Base-by-base conservation (phyloP, 1,140 invertebrate genomes). In the Camponotus vicinus region DNA sequence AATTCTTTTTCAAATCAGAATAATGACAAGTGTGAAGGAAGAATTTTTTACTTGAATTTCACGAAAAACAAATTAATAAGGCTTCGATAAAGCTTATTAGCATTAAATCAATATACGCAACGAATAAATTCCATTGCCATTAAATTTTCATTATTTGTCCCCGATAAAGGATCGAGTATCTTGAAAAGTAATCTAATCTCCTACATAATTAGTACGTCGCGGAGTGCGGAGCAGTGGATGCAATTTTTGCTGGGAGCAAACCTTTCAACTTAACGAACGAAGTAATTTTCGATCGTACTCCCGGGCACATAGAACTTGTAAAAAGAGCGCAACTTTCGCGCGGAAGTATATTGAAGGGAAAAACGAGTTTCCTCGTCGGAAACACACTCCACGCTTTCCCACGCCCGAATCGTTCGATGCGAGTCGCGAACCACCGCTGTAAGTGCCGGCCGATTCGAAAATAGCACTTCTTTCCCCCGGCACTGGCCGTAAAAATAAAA, bases 201-300 rank as follows among this genome's bases (percentile, higher is more conserved):
- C 21, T 82, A 42, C 67, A 73, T 73, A 82, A 82, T 71, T 82
- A 82, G 52, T 73, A 82, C 11, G 21, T 82, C 15, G 52, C 27
- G 40, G 37, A 71, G n/a, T 27, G 37, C 32, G 57, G 59, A 63
- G n/a, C 34, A 40, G 69, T 40, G 34, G 64, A 88, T 83, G 78
- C 57, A 61, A 89, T 89, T 89, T 82, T 86, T 59, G n/a, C 71
- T 86, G 4, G 63, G 40, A 82, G 59, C 61, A 63, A 86, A 89
- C 76, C 87, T 89, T 88, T 89, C 87, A 89, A 82, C 84, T 82
- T 89, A 89, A 89, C 87, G 83, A 89, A 89, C 88, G 70, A 88
- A 88, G 88, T 89, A 89, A 86, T 89, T 89, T 88, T 82, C 64
- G 57, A 52, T 76, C 55, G 18, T 55, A 27, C 57, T 66, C 52